phyloP scores from a whole-genome alignment of 2,113 vertebrate genomes.

The Amazona guildingii region DNA sequence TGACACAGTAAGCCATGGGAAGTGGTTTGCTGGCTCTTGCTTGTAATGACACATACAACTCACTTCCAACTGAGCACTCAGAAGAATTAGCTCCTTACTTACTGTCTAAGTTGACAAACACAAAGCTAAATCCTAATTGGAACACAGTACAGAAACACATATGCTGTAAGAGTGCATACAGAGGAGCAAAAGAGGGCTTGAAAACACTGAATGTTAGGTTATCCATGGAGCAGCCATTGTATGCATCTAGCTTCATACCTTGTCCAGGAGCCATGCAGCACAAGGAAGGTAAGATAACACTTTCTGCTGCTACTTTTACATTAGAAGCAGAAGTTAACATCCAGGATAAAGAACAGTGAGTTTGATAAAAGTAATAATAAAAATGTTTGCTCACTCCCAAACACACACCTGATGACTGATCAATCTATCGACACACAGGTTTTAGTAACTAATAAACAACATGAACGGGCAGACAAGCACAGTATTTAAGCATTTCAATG shows the following conservation, averaged over 20 bases:
- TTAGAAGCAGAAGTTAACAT: background rate
- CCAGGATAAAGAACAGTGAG: background rate
- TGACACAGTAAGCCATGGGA: background rate
- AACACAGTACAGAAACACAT: background rate
- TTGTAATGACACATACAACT: background rate
- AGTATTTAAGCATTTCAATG: background rate
- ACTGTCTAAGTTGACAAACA: background rate
- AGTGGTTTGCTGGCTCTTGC: background rate
- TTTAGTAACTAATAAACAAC: background rate
- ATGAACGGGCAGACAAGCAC: background rate
- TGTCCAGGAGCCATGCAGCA: background rate
- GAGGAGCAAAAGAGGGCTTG: background rate
- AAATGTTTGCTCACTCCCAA: background rate
- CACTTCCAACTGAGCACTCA: background rate
- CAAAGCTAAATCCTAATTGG: background rate
- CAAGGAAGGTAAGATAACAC: background rate
- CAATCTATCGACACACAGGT: background rate
- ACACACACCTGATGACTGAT: background rate
- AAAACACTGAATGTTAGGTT: background rate
- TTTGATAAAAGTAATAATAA: background rate
- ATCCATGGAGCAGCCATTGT: background rate
- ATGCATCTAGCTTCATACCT: background rate
- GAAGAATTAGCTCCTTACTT: background rate
- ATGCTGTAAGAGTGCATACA: rapidly evolving
- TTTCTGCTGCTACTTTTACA: background rate